A percentile compares a stretch with the other conserved stretches of the same genome.
phyloP scores from a whole-genome alignment of 2,113 vertebrate genomes.

The Festucalex cinctus region DNA sequence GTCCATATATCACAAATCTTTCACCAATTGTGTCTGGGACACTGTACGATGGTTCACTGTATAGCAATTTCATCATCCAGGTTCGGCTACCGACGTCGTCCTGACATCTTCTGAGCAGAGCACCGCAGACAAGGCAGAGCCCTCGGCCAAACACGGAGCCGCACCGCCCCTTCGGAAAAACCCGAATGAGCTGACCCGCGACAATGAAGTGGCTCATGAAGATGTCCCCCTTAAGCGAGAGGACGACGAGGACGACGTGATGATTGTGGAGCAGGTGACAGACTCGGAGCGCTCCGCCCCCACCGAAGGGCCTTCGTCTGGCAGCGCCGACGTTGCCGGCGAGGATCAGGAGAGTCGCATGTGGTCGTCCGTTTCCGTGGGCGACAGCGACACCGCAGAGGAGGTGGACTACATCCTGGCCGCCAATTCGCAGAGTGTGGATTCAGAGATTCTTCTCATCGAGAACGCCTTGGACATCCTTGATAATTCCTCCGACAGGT shows the following conservation, averaged over 20 bases:
- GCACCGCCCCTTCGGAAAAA: slow-evolving; percentile 10
- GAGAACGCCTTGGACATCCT: slow-evolving; percentile 61
- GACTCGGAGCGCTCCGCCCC: slow-evolving; percentile 14
- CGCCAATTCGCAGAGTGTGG: slow-evolving; percentile 42
- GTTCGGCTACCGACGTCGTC: slow-evolving; percentile 32
- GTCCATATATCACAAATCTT: too few relatives aligned
- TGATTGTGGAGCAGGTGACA: slow-evolving; percentile 40
- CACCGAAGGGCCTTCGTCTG: neutral
- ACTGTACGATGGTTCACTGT: neutral
- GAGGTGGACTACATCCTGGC: slow-evolving; percentile 54
- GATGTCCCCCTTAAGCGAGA: slow-evolving; percentile 51
- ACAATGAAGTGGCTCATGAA: slow-evolving; percentile 23
- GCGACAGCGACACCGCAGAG: slow-evolving; percentile 42
- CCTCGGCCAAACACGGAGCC: slow-evolving; percentile 10
- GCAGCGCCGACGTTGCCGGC: neutral
- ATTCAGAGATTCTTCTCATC: slow-evolving; percentile 60
- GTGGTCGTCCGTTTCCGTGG: slow-evolving; percentile 47
- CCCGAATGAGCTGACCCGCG: neutral
- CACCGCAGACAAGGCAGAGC: slow-evolving; percentile 25
- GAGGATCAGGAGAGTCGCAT: slow-evolving; percentile 49
- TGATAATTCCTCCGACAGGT: slow-evolving; percentile 36
- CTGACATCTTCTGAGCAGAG: slow-evolving; percentile 34
- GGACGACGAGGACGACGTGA: slow-evolving; percentile 56
- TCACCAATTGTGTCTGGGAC: too few relatives aligned
- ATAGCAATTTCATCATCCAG: slow-evolving; percentile 26